phyloP scores from a whole-genome alignment of 2,797 vertebrate genomes.

The Bucorvus abyssinicus region DNA sequence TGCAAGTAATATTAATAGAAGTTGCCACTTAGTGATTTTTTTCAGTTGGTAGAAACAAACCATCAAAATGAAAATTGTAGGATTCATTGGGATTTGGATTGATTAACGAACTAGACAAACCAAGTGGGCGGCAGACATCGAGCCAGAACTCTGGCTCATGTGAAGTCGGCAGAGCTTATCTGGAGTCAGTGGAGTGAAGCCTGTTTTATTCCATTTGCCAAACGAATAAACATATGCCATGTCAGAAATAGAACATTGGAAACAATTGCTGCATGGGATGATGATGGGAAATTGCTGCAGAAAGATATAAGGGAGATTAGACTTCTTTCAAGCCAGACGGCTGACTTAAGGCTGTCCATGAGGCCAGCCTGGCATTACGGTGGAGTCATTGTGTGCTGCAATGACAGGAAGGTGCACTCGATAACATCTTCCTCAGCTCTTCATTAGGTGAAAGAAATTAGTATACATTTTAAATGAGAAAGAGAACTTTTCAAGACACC shows the following conservation, averaged over 20 bases:
- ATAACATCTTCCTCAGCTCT: background rate
- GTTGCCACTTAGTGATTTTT: conserved; percentile 41
- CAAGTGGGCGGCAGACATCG: background rate
- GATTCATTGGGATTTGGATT: conserved; percentile 6
- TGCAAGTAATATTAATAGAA: conserved; percentile 6
- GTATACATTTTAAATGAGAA: accelerated
- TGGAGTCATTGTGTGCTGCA: background rate
- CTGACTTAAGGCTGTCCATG: background rate
- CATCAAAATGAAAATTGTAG: conserved; percentile 49
- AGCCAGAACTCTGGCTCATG: background rate
- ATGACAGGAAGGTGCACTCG: background rate
- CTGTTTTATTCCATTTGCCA: background rate
- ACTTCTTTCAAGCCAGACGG: background rate
- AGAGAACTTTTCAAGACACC: background rate
- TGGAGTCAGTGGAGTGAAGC: conserved; percentile 9
- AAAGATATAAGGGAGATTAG: background rate
- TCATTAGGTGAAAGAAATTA: background rate
- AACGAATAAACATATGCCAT: background rate
- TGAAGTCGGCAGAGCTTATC: background rate
- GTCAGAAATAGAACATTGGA: conserved; percentile 10
- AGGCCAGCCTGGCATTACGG: background rate
- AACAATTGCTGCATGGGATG: background rate
- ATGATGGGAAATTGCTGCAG: background rate
- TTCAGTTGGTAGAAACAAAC: conserved; percentile 32
- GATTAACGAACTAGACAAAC: conserved; percentile 21